Evolutionary conservation across 1,140 invertebrate species (phyloP), one percentile per base, ranked within the genome.

Genomic region (Copidosoma floridanum): DNA sequence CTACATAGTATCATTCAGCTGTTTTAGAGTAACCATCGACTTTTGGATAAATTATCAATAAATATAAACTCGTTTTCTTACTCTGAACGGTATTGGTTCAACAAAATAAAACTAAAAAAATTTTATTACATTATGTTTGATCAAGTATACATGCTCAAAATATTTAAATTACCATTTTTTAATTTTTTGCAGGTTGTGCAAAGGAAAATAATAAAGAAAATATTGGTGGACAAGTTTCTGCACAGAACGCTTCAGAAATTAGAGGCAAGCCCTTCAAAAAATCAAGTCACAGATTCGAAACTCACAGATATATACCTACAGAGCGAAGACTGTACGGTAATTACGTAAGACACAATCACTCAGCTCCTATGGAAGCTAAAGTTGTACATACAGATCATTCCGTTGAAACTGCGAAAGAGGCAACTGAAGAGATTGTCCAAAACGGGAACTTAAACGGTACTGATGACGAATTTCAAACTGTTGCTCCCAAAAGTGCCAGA

Each of bases 131-230:
- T n/a, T n/a, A n/a, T n/a, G n/a, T n/a, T n/a, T n/a, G n/a, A n/a
- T n/a, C n/a, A n/a, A n/a, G n/a, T n/a, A n/a, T n/a, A n/a, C n/a
- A n/a, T n/a, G n/a, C n/a, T n/a, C n/a, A n/a, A n/a, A n/a, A n/a
- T n/a, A n/a, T n/a, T n/a, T n/a, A n/a, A n/a, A n/a, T n/a, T n/a
- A n/a, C n/a, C n/a, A n/a, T n/a, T n/a, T n/a, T n/a, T n/a, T n/a
- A n/a, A n/a, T n/a, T n/a, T n/a, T n/a, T 46, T 29, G 16, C 21
- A 62, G 60, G 46, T 18, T 63, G 35, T n/a, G n/a, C 54, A 26
- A 79, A 73, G 57, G 79, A 76, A 27, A 78, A 75, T 40, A 82
- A 83, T 37, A 83, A 83, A 52, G 82, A 82, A 59, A 83, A 82
- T 47, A 82, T 82, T 32, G 71, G 70, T 18, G 65, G 55, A 35